Base-by-base conservation (phyloP, 2,113 vertebrate species). In the Diphyllodes magnificus region DNA sequence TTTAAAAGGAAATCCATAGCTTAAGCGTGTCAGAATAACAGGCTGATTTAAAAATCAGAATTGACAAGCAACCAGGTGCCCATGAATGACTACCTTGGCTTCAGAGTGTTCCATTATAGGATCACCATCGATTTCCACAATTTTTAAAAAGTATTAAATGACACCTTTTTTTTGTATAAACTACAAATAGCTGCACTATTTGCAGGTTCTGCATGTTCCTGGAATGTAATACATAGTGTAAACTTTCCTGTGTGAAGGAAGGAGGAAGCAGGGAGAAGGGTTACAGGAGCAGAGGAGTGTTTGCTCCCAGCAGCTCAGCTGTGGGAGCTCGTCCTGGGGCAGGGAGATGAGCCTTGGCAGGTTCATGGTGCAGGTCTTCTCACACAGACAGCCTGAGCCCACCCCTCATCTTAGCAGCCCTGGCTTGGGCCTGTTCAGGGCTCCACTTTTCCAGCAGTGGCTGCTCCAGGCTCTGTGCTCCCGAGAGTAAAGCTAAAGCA, bases 381-480 rank as follows among this genome's bases (percentile, higher is more conserved):
- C 65, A 37, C 9, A 7, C 0, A 0, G 60, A 9, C 0, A 1
- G 49, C 33, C 45, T 50, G 57, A 83, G 57, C 81, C 66, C 1
- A 2, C 7, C 39, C 17, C 42, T 85, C 45, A 2, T 49, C 37
- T 42, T 3, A 35, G 13, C 72, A 70, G 59, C 45, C 57, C 54
- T 54, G 64, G 11, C n/a, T 9, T 44, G 73, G n/a, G 50, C 30
- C 21, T 47, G 51, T 15, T 14, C 42, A 30, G 53, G 59, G n/a
- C 35, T 20, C 53, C 0, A 0, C 12, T 60, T 30, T 51, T 69
- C 18, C 45, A 73, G 40, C 21, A 1, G 0, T 11, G 0, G 0
- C 17, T 66, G 42, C 60, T 31, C 8, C 39, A n/a, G 31, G 57
- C 51, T 30, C 2, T 10, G 18, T 6, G 11, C 3, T 71, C 37